Evolutionary conservation across 2,888 invertebrate species (phyloP), one percentile per base, ranked within the genome.

Genomic region (Pedicia rivosa): DNA sequence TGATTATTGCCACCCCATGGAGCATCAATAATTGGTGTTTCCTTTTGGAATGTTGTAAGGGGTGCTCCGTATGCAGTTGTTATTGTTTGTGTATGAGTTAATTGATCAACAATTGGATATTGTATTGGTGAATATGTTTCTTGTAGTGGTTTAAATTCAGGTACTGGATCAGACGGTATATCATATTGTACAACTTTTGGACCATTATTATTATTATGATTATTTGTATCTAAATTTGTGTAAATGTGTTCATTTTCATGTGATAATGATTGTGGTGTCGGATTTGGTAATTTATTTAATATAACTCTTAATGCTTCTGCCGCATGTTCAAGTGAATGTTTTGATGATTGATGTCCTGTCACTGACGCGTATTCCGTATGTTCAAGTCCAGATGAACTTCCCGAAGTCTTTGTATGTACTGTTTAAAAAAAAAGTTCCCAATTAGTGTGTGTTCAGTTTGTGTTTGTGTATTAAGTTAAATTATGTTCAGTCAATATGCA

Each of bases 1-100:
- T n/a, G n/a, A n/a, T n/a, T n/a, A n/a, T n/a, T n/a, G n/a, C n/a
- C n/a, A n/a, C n/a, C n/a, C n/a, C n/a, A n/a, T 30, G 30, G 30
- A 12, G 19, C 35, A 39, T 39, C 39, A 14, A 39, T 30, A 13
- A 39, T n/a, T 22, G 35, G 25, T 15, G 28, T 28, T 16, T 34
- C 19, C 29, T 31, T 30, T 39, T 39, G 39, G 16, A 22, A 36
- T 10, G 26, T 9, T 6, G 22, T 27, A 10, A 36, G 9, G 9
- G 50, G 52, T n/a, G 43, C 36, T 3, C 47, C 52, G 44, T 57
- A 59, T 4, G 56, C 58, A 0, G 62, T 57, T 2, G 58, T 57
- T 38, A 61, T 52, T 17, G 59, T 53, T 41, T 59, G 54, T 3
- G 55, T 54, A 37, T 59, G 60, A 4, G 58, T 55, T 4, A 59